phyloP scores from a whole-genome alignment of 2,797 vertebrate species.

The Xerus rutilus region DNA sequence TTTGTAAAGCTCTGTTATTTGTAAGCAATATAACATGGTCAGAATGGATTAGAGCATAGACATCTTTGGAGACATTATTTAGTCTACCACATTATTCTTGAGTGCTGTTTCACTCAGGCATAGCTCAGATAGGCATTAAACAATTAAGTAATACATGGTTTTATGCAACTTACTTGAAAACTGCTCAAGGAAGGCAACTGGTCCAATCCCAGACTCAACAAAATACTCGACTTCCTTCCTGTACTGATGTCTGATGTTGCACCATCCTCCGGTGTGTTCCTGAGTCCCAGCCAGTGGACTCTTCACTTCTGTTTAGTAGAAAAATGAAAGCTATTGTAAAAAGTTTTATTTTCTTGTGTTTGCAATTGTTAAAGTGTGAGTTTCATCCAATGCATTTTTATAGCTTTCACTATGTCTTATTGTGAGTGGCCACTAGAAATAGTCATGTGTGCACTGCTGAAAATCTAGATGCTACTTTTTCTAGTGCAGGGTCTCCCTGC shows the following conservation, averaged over 20 bases:
- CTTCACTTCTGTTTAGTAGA: background rate
- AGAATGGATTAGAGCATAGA: background rate
- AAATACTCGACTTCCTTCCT: background rate
- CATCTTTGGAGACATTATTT: background rate
- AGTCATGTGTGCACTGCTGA: background rate
- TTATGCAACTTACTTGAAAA: background rate
- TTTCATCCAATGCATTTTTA: slow-evolving; percentile 3
- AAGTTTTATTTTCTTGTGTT: background rate
- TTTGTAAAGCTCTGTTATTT: background rate
- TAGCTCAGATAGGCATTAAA: background rate
- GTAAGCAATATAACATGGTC: background rate
- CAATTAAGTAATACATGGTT: background rate
- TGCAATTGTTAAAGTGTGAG: background rate
- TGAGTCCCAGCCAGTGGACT: background rate
- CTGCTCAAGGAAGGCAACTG: background rate
- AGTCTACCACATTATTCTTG: background rate
- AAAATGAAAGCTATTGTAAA: background rate
- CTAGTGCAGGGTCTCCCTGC: background rate
- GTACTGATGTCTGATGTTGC: background rate
- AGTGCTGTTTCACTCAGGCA: background rate
- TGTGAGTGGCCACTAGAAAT: background rate
- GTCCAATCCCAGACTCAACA: background rate
- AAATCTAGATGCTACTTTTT: background rate
- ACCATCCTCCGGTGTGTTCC: background rate
- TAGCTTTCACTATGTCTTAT: background rate